Conservation (phyloP, 2,113 vertebrate genomes). For the Leucopsar rothschildi region DNA sequence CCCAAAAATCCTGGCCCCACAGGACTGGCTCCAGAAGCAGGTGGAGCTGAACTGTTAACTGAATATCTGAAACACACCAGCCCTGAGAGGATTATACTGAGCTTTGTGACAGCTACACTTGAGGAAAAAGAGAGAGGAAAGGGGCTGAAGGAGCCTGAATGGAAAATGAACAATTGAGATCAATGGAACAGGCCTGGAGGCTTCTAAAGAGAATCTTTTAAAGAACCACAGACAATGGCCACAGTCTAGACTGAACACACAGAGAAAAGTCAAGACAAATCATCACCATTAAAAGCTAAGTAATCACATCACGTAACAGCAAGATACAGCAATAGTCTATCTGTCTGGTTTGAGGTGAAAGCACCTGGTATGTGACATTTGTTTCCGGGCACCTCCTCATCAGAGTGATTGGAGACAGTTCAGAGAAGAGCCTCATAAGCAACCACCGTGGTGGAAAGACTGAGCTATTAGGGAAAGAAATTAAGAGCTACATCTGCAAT, state of each 20-base stretch:
- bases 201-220: constrained; percentile 36
- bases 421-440: background rate
- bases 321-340: background rate
- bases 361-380: constrained; percentile 41
- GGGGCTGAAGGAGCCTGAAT: background rate
- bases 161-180: constrained; percentile 53
- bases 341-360: constrained; percentile 27
- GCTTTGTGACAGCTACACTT: background rate
- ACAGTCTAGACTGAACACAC: constrained; percentile 63
- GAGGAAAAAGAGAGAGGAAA: constrained; percentile 26
- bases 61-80: background rate
- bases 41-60: background rate
- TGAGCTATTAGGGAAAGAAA: background rate
- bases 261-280: constrained; percentile 55
- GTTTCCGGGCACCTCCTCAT: constrained; percentile 19
- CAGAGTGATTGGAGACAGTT: background rate
- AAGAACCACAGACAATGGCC: constrained; percentile 55
- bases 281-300: constrained; percentile 34
- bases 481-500: background rate
- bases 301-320: constrained; percentile 46
- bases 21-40: background rate
- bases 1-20: background rate
- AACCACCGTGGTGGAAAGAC: background rate
- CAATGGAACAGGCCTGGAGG: constrained; percentile 26
- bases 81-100: background rate